Conservation (phyloP, 2,113 vertebrate species). For the Gadus chalcogrammus region DNA sequence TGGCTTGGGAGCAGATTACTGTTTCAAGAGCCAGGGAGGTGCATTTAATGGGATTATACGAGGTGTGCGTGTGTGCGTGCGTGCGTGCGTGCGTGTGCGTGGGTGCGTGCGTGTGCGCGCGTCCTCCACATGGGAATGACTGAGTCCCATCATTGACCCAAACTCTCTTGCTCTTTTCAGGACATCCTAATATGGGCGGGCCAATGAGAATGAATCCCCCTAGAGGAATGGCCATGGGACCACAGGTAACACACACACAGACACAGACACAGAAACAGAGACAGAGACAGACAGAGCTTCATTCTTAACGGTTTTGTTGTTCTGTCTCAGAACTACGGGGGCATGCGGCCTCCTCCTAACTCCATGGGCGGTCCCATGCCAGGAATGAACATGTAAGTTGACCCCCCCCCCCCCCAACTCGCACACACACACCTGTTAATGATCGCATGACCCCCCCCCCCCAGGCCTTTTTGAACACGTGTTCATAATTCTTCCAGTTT, state of each 20-base stretch:
- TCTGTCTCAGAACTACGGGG: constrained; percentile 81
- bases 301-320: not conserved
- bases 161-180: constrained; percentile 37
- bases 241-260: constrained; percentile 75
- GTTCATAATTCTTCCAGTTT: no score
- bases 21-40: constrained; percentile 23
- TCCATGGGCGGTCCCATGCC: constrained; percentile 85
- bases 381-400: constrained; percentile 85
- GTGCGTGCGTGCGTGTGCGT: no score
- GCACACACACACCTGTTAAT: not conserved
- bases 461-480: no score
- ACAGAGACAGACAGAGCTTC: not conserved
- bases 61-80: not conserved
- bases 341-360: constrained; percentile 86
- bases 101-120: not conserved
- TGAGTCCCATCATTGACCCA: constrained; percentile 15
- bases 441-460: no score
- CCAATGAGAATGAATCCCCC: constrained; percentile 87
- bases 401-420: not conserved
- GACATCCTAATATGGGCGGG: constrained; percentile 80
- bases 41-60: constrained; percentile 52
- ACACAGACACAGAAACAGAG: constrained; percentile 21
- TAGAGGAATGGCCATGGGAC: constrained; percentile 82
- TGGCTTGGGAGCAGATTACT: constrained; percentile 37
- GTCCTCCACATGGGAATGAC: not conserved